phyloP scores from a whole-genome alignment of 2,888 invertebrate species.

The Congeria kusceri region DNA sequence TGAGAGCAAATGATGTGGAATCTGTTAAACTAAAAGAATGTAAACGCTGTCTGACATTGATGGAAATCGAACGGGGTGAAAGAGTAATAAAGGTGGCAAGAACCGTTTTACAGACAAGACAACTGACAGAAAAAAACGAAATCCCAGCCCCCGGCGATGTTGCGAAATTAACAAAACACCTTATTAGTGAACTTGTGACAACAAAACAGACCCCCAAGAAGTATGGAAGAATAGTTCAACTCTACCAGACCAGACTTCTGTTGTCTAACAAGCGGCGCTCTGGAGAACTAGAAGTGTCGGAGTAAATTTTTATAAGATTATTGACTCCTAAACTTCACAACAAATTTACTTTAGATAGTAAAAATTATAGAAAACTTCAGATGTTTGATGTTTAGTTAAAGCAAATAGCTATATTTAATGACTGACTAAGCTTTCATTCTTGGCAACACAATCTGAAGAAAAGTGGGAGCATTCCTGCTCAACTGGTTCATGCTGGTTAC shows the following conservation, averaged over 20 bases:
- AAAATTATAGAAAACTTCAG: no score
- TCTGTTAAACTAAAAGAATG: conserved; percentile 7
- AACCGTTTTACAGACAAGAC: conserved; percentile 30
- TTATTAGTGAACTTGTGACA: conserved; percentile 8
- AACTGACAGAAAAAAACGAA: conserved; percentile 16
- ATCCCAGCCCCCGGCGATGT: conserved; percentile 32
- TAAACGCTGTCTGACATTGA: conserved; percentile 31
- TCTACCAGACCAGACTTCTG: conserved; percentile 27
- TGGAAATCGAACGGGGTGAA: conserved; percentile 46
- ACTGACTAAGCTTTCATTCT: no score
- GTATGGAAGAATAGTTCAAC: not conserved
- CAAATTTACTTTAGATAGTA: no score
- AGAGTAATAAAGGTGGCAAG: conserved; percentile 39
- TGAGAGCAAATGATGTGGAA: conserved; percentile 7
- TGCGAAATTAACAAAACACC: conserved; percentile 5
- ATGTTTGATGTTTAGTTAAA: no score
- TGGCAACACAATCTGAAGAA: no score
- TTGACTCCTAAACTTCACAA: not conserved
- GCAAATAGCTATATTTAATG: no score
- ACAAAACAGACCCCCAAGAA: conserved; percentile 8
- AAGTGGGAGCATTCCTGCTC: no score
- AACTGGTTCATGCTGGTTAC: no score
- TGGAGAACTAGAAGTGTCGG: conserved; percentile 31
- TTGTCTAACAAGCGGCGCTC: conserved; percentile 36
- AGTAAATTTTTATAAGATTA: conserved; percentile 3